phyloP scores from a whole-genome alignment of 2,797 vertebrate genomes.

The Sebastes vulpes region DNA sequence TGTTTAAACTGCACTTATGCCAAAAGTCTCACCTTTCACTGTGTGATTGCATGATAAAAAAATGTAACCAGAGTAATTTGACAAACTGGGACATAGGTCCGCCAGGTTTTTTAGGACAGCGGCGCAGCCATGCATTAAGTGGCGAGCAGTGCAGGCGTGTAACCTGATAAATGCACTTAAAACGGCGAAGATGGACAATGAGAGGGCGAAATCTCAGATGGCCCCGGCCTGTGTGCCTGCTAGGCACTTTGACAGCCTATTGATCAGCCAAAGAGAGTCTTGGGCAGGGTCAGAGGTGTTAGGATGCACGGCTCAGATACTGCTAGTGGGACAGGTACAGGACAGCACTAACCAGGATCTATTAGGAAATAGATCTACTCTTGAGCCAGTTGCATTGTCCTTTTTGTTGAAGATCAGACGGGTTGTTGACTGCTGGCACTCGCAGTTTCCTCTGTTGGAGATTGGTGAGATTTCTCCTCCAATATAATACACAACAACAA shows the following conservation, averaged over 20 bases:
- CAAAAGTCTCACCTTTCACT: conserved; percentile 5
- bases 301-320: conserved; percentile 57
- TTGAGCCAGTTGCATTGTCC: conserved; percentile 28
- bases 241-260: conserved; percentile 81
- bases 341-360: conserved; percentile 48
- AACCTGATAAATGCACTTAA: conserved; percentile 85
- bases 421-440: conserved; percentile 43
- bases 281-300: conserved; percentile 72
- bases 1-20: conserved; percentile 6
- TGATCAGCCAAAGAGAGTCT: conserved; percentile 73
- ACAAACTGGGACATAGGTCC: conserved; percentile 72
- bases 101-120: conserved; percentile 66
- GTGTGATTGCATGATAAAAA: conserved; percentile 35
- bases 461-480: conserved; percentile 21
- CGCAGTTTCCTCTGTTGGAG: conserved; percentile 16
- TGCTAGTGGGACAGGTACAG: conserved; percentile 59
- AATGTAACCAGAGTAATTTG: conserved; percentile 56
- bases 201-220: conserved; percentile 80
- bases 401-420: conserved; percentile 39
- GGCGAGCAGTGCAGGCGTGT: conserved; percentile 61
- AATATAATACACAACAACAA: conserved; percentile 54
- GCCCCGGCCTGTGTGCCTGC: conserved; percentile 63
- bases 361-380: conserved; percentile 55
- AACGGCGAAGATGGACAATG: conserved; percentile 80
- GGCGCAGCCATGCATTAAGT: conserved; percentile 73